Evolutionary conservation across 2,888 invertebrate genomes (phyloP).

Genomic region (Spicauda simplicius): DNA sequence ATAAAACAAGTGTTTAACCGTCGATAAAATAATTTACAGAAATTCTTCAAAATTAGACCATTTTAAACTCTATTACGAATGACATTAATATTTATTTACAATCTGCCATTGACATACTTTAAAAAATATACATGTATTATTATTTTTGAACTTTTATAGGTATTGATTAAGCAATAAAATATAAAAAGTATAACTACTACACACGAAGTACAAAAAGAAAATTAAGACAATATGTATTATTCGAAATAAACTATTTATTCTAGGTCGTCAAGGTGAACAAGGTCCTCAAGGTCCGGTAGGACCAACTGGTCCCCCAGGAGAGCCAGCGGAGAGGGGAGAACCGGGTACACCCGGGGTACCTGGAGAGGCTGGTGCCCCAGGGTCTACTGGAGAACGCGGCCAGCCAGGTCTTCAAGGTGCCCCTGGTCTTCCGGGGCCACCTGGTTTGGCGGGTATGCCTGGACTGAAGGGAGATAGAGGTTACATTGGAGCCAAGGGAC

Average conservation of each 20-base stretch:
- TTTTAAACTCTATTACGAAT: too few relatives aligned
- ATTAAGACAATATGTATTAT: neutral
- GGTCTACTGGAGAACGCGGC: slow-evolving; percentile 90
- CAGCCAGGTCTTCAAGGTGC: slow-evolving; percentile 88
- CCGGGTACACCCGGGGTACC: slow-evolving; percentile 89
- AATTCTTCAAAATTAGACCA: too few relatives aligned
- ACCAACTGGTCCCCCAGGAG: slow-evolving; percentile 91
- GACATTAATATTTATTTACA: too few relatives aligned
- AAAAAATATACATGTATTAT: too few relatives aligned
- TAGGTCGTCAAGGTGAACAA: slow-evolving; percentile 89
- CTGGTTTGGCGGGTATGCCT: slow-evolving; percentile 88
- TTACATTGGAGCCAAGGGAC: slow-evolving; percentile 88
- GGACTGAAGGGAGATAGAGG: slow-evolving; percentile 91
- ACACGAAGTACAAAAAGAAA: too few relatives aligned
- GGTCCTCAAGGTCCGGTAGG: slow-evolving; percentile 91
- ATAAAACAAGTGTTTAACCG: neutral
- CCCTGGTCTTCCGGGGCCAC: slow-evolving; percentile 88
- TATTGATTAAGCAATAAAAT: too few relatives aligned
- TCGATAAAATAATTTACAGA: too few relatives aligned
- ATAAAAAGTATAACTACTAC: too few relatives aligned
- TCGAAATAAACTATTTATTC: neutral
- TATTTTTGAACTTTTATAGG: too few relatives aligned
- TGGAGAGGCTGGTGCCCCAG: slow-evolving; percentile 90
- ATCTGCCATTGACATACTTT: too few relatives aligned
- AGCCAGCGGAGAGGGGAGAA: slow-evolving; percentile 92